Conservation (phyloP, 2,113 vertebrate species). For the rabbit (Oryctolagus cuniculus) region DNA sequence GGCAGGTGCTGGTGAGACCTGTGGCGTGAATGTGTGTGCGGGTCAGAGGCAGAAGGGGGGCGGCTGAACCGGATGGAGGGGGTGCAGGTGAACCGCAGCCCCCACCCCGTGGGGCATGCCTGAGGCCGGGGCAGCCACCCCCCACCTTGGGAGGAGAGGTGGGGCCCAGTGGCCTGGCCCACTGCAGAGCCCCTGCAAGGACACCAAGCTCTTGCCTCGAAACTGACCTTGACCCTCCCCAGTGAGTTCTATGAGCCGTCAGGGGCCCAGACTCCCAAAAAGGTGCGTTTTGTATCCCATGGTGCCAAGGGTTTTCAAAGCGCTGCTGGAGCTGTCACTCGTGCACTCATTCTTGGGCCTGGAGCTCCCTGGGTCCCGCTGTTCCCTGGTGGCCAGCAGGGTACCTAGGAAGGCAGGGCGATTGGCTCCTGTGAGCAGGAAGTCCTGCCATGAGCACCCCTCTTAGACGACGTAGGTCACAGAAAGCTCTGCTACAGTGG, state of each 20-base stretch:
- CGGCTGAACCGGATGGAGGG: not conserved
- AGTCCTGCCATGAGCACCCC: not conserved
- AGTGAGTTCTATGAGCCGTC: not conserved
- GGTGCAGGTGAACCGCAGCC: not conserved
- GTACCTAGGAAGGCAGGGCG: not conserved
- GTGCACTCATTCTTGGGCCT: conserved; percentile 12
- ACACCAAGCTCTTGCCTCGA: not conserved
- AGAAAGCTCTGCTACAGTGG: not conserved
- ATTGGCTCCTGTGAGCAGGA: not conserved
- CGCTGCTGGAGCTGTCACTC: not conserved
- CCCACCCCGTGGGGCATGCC: not conserved
- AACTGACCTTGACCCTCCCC: not conserved
- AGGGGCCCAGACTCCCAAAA: not conserved
- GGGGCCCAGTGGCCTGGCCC: not conserved
- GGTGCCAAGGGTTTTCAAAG: conserved; percentile 67
- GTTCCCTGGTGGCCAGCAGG: not conserved
- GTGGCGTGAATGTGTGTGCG: not conserved
- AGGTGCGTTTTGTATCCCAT: conserved; percentile 36
- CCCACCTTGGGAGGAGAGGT: not conserved
- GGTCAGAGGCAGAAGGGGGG: not conserved
- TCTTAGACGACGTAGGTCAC: not conserved
- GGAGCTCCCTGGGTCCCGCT: not conserved
- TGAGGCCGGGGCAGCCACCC: not conserved
- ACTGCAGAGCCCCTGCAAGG: not conserved
- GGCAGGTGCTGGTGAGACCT: not conserved